phyloP scores from a whole-genome alignment of 1,140 invertebrate genomes.

The Achroia grisella region DNA sequence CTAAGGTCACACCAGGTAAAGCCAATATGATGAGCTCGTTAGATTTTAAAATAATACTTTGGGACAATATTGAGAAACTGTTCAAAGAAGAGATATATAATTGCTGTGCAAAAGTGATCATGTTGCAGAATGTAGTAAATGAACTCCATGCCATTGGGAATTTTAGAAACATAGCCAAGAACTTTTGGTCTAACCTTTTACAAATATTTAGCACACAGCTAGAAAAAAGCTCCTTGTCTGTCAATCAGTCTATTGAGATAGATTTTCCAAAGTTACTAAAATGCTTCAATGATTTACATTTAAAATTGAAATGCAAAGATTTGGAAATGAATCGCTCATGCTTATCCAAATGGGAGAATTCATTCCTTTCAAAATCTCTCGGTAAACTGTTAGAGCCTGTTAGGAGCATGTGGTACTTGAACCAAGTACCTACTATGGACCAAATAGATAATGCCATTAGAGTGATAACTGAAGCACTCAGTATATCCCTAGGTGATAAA shows the following conservation, averaged over 20 bases:
- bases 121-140: constrained; percentile 72
- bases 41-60: constrained; percentile 65
- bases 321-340: constrained; percentile 68
- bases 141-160: constrained; percentile 71
- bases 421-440: constrained; percentile 60
- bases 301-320: constrained; percentile 71
- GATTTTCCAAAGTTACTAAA: constrained; percentile 91
- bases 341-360: constrained; percentile 87
- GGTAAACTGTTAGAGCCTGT: constrained; percentile 89
- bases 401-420: constrained; percentile 82
- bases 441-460: constrained; percentile 67
- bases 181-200: constrained; percentile 72
- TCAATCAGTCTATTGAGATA: constrained; percentile 91
- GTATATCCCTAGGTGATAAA: constrained; percentile 67
- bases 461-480: constrained; percentile 62
- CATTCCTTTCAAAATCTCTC: constrained; percentile 89
- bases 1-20: constrained; percentile 58
- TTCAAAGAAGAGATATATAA: constrained; percentile 59
- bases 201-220: constrained; percentile 69
- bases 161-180: constrained; percentile 67
- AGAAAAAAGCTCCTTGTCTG: constrained; percentile 76
- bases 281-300: constrained; percentile 74
- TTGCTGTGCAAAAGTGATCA: constrained; percentile 65
- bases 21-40: constrained; percentile 67
- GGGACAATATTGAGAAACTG: constrained; percentile 69